Base-by-base conservation (phyloP, 2,113 vertebrate species). In the Erinaceus europaeus region DNA sequence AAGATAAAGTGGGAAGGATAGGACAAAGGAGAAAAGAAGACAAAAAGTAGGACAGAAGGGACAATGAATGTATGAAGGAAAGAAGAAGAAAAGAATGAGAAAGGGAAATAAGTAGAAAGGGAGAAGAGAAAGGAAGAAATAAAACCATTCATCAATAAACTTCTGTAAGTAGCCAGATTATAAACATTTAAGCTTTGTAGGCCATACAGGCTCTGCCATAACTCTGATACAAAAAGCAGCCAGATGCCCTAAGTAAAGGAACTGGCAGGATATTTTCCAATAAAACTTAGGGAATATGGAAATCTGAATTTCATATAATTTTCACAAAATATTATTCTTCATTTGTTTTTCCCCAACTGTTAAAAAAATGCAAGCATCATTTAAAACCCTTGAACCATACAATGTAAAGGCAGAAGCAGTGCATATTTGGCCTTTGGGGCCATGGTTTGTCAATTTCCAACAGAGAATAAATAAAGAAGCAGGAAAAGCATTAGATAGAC, bases 301-400 rank as follows among this genome's bases (percentile, higher is more conserved):
- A 68, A 83, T 44, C 13, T 72, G 69, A 72, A 80, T 74, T 90
- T 61, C 64, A 53, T 32, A 5, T 29, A 25, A 5, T 68, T 86
- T 91, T 62, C 38, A 59, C 5, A 21, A 76, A 82, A 64, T 50
- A 64, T 14, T 42, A 71, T 13, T 44, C 38, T 84, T 82, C 18
- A 36, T 78, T 71, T 53, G 29, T 73, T 59, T 25, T 50, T 6
- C 21, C 13, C 38, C 20, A 72, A 62, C 6, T 5, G 78, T 32
- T 68, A 72, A 36, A 64, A 84, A 74, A 74, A 59, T 27, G 0
- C 21, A 46, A 83, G 84, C 79, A 42, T 52, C 13, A 75, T 52
- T 88, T 76, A 34, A 64, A 69, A 53, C 25, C 44, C 4, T 1
- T 38, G 17, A 10, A 17, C 53, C n/a, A 32, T 48, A 5, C 0